These are phyloP conservation scores for Puffinus mauretanicus DNA, from an alignment of 2,113 vertebrate genomes.

Conservation along the genomic window DNA sequence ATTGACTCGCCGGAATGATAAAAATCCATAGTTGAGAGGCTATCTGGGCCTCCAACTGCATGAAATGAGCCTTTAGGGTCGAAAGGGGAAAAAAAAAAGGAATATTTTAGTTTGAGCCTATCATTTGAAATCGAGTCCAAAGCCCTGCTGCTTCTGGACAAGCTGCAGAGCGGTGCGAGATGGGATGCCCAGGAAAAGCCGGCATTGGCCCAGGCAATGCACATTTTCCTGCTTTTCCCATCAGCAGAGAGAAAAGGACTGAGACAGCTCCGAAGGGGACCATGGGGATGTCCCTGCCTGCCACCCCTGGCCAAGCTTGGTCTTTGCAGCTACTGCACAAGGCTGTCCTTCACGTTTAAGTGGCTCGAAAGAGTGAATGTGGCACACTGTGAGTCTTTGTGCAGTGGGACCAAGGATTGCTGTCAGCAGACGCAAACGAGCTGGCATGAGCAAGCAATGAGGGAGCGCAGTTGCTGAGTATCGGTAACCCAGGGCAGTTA, in stretches of 20 bases:
- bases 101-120: not conserved
- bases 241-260: not conserved
- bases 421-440: not conserved
- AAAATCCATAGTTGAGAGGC: not conserved
- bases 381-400: no score
- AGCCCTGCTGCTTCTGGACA: not conserved
- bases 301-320: not conserved
- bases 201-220: not conserved
- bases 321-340: not conserved
- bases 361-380: no score
- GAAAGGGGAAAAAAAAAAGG: not conserved
- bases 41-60: not conserved
- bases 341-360: not conserved
- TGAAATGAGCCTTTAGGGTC: not conserved
- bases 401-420: not conserved
- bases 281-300: not conserved
- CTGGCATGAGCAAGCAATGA: not conserved
- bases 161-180: not conserved
- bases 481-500: not conserved
- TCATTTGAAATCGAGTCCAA: not conserved
- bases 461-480: rapidly evolving
- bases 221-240: not conserved
- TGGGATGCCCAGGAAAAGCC: not conserved
- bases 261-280: not conserved
- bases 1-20: not conserved